Base-by-base conservation (phyloP, 2,888 invertebrate species). In the Lamproptera curius region DNA sequence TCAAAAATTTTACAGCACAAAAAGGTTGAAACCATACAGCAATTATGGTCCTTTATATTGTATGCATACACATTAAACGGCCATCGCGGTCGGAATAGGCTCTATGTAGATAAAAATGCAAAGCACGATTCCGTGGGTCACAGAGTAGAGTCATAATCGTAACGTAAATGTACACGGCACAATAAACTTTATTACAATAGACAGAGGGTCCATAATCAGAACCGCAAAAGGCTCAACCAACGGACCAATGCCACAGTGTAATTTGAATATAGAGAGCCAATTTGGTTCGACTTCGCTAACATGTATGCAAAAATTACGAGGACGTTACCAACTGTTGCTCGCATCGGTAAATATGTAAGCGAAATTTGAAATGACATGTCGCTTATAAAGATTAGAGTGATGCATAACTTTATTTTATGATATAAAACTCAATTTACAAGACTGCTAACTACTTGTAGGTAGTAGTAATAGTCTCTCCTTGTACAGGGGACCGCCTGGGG, bases 221-320 rank as follows among this genome's bases (percentile, higher is more conserved):
- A 17, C 26, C 17, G 16, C 33, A 11, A 31, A 33, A 38, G 33
- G 9, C 42, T 16, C 11, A 33, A 13, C 33, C 31, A 34, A 38
- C n/a, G 13, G 11, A 15, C 26, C 38, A 38, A 48, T 42, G 42
- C 34, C 38, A 42, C 38, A 42, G 47, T 20, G 47, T 38, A 48
- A 48, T 48, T 48, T 48, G 42, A 48, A 48, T 48, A 48, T 42
- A 48, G 47, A 48, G 47, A 48, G 47, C 20, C 38, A 31, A 23
- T 36, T 42, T 42, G 42, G 42, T 42, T 42, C 37, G 47, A 47
- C 31, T 40, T 26, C 23, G 28, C 46, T 23, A 36, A 46, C 40
- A 41, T 46, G 46, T 37, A 42, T 48, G 42, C 47, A 42, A 48
- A 48, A 48, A 48, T 48, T 48, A 48, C 42, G 33, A 48, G 20